These are phyloP conservation scores for Caenorhabditis wallacei DNA, from an alignment of 2,888 invertebrate species.

Conservation along the genomic window DNA sequence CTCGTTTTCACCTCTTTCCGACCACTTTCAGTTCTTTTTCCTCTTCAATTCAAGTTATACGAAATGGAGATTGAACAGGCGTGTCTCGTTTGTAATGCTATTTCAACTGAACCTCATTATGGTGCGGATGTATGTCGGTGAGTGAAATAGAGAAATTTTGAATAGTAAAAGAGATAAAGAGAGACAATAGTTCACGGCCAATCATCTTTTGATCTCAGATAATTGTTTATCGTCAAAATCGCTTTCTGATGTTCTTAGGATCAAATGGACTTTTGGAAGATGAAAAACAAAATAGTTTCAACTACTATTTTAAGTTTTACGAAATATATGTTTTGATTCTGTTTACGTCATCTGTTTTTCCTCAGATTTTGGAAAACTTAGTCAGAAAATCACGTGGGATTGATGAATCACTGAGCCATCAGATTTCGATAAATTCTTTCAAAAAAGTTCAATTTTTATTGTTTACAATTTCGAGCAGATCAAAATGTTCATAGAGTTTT, in stretches of 20 bases:
- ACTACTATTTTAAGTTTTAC: neutral
- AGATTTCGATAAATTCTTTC: no score
- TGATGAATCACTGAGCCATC: no score
- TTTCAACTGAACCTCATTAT: slow-evolving; percentile 52
- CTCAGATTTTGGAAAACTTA: no score
- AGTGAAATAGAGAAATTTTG: slow-evolving; percentile 11
- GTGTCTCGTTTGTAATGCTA: slow-evolving; percentile 40
- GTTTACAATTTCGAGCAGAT: no score
- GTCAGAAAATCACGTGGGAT: no score
- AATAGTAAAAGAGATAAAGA: neutral
- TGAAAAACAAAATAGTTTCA: slow-evolving; percentile 6
- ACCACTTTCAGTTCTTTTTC: slow-evolving; percentile 21
- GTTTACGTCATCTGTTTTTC: slow-evolving; percentile 3
- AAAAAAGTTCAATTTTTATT: no score
- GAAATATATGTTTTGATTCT: no score
- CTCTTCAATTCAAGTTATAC: neutral
- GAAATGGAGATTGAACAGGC: slow-evolving; percentile 22
- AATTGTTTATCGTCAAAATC: neutral
- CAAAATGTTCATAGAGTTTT: neutral
- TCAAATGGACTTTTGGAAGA: slow-evolving; percentile 6
- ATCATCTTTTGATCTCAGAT: slow-evolving; percentile 34
- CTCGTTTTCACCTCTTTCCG: slow-evolving; percentile 8
- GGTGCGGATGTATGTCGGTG: slow-evolving; percentile 59
- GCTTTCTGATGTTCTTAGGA: slow-evolving; percentile 17
- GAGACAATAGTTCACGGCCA: neutral